Evolutionary conservation across 2,797 vertebrate species (phyloP), one percentile per base, ranked within the genome.

Genomic region (Sebastes hubbsi): DNA sequence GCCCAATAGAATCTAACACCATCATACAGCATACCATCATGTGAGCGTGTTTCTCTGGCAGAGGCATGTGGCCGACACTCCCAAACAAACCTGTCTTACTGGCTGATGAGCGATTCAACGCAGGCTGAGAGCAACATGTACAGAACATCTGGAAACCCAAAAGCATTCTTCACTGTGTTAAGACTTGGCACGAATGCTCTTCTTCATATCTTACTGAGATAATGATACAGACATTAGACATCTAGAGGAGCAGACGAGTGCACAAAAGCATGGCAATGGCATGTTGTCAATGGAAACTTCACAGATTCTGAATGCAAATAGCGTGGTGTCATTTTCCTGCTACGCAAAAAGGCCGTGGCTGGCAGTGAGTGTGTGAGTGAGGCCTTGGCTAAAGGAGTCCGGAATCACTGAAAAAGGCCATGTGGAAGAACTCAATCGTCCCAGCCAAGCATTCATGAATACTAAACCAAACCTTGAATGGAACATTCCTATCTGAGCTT

Each of bases 361-460:
- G 74, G 62, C 74, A 83, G 71, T 71, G 72, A 32, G 52, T n/a
- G 68, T 65, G 79, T 80, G 58, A 20, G 46, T 54, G 76, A 29
- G 64, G 30, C 46, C 56, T 89, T 81, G 75, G 82, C 56, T 62
- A 52, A 25, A 78, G 13, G 62, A 81, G 75, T 72, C 78, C 27
- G 7, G 83, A 91, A 78, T 84, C 86, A 82, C 70, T 87, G 76
- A 69, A 74, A 90, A 90, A 85, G 81, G 76, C 85, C 73, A 77
- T 77, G 82, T 85, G 84, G 82, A 89, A 82, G 89, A 87, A 84
- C 77, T 85, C 64, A 69, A 81, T 83, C 82, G 84, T 90, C 76
- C 77, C 63, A 86, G 78, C 87, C 67, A 72, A 77, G 75, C 78
- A 86, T 84, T 89, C 70, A 87, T 89, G 82, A 91, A 92, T 90